phyloP scores from a whole-genome alignment of 2,113 vertebrate genomes.

The Eleginops maclovinus region DNA sequence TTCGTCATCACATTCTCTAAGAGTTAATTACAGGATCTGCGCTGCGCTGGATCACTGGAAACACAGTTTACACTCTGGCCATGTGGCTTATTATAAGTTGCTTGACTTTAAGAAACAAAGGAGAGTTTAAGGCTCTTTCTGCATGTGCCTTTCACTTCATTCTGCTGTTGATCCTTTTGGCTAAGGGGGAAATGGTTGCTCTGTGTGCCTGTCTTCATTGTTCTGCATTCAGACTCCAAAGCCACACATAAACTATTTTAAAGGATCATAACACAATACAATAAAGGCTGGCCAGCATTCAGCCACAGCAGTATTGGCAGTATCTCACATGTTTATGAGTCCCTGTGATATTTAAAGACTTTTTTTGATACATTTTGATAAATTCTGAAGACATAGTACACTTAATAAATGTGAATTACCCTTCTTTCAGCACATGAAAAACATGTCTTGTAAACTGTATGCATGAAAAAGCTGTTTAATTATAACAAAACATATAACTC shows the following conservation, averaged over 20 bases:
- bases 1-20: conserved; percentile 69
- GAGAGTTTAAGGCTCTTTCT: conserved; percentile 28
- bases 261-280: not conserved
- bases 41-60: conserved; percentile 55
- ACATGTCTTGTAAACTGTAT: not conserved
- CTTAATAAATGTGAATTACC: conserved; percentile 28
- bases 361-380: no score
- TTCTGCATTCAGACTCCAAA: conserved; percentile 12
- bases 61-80: conserved; percentile 40
- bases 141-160: conserved; percentile 32
- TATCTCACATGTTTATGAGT: not conserved
- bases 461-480: conserved; percentile 36
- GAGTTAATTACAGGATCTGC: conserved; percentile 66
- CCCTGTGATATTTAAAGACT: conserved; percentile 4
- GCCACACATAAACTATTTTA: conserved; percentile 3
- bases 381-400: not conserved
- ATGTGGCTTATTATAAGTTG: conserved; percentile 43
- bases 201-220: conserved; percentile 5
- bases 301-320: not conserved
- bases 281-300: not conserved
- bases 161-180: conserved; percentile 37
- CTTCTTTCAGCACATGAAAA: conserved; percentile 12
- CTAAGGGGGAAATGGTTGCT: not conserved
- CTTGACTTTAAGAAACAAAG: conserved; percentile 33
- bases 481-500: conserved; percentile 1